Conservation (phyloP, 1,140 invertebrate genomes). For the Apolygus lucorum region DNA sequence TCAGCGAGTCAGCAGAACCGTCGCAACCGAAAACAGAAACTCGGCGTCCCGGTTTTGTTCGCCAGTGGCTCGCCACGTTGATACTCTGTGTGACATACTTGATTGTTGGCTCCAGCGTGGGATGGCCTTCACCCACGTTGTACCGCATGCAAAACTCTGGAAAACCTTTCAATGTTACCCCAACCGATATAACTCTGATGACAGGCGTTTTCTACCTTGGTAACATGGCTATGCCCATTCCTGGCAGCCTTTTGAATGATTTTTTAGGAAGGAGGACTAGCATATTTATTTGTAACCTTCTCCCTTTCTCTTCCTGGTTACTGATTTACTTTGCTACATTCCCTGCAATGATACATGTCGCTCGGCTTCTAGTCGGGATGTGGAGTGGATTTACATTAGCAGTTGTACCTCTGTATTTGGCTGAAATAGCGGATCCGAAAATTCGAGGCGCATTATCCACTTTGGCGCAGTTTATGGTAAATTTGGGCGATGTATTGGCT, state of each 20-base stretch:
- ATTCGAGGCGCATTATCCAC: slow-evolving; percentile 52
- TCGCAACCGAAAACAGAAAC: too few species aligned
- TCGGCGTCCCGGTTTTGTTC: background rate
- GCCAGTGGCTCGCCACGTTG: background rate
- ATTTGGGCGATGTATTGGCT: slow-evolving; percentile 62
- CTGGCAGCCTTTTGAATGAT: slow-evolving; percentile 51
- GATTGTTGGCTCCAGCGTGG: slow-evolving; percentile 49
- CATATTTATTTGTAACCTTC: slow-evolving; percentile 51
- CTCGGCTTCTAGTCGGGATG: slow-evolving; percentile 49
- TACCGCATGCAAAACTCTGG: slow-evolving; percentile 42
- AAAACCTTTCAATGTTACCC: slow-evolving; percentile 18
- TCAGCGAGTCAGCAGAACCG: too few species aligned
- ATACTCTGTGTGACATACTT: background rate
- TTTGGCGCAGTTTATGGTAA: slow-evolving; percentile 58
- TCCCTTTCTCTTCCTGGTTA: slow-evolving; percentile 27
- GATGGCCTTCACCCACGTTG: slow-evolving; percentile 65
- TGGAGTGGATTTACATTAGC: slow-evolving; percentile 45
- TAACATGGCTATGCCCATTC: slow-evolving; percentile 30
- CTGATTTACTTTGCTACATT: slow-evolving; percentile 25
- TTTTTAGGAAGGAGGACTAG: slow-evolving; percentile 59
- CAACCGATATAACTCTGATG: slow-evolving; percentile 26
- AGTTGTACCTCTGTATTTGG: slow-evolving; percentile 46
- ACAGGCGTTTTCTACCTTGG: slow-evolving; percentile 26
- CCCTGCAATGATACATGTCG: slow-evolving; percentile 44
- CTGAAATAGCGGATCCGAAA: slow-evolving; percentile 54